Evolutionary conservation across 2,113 vertebrate genomes (phyloP).

Genomic region (Perca flavescens): DNA sequence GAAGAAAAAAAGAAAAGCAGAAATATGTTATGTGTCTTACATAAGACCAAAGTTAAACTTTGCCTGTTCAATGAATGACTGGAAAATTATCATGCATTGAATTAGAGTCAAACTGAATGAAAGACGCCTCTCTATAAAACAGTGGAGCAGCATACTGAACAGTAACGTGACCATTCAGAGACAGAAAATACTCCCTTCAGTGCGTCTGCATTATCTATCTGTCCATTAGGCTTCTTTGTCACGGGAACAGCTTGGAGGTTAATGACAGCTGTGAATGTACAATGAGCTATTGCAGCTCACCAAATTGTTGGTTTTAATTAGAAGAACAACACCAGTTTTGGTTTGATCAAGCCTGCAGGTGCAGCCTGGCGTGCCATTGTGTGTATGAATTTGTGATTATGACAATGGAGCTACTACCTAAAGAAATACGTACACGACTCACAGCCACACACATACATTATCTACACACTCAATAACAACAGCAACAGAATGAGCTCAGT

Average conservation of each 20-base stretch:
- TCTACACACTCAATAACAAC: background rate
- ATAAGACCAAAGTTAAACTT: background rate
- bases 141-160: background rate
- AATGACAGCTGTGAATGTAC: conserved; percentile 62
- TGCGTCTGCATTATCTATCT: conserved; percentile 23
- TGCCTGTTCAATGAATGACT: background rate
- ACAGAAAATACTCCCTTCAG: conserved; percentile 28
- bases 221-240: conserved; percentile 32
- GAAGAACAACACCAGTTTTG: conserved; percentile 25
- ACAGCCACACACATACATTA: background rate
- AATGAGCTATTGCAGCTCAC: conserved; percentile 37
- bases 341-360: conserved; percentile 68
- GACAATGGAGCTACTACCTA: conserved; percentile 3
- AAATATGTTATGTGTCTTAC: background rate
- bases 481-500: conserved; percentile 5
- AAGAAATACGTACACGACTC: background rate
- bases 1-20: background rate
- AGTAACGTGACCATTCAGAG: conserved; percentile 1
- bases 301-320: conserved; percentile 62
- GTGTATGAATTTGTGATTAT: conserved; percentile 18
- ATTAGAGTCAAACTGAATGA: background rate
- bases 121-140: background rate
- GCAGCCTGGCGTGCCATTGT: conserved; percentile 29
- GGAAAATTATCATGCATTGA: background rate
- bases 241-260: conserved; percentile 42